A percentile compares a stretch with the other conserved stretches of the same genome.
phyloP scores from a whole-genome alignment of 2,797 vertebrate species.

The Pseudochirops cupreus region DNA sequence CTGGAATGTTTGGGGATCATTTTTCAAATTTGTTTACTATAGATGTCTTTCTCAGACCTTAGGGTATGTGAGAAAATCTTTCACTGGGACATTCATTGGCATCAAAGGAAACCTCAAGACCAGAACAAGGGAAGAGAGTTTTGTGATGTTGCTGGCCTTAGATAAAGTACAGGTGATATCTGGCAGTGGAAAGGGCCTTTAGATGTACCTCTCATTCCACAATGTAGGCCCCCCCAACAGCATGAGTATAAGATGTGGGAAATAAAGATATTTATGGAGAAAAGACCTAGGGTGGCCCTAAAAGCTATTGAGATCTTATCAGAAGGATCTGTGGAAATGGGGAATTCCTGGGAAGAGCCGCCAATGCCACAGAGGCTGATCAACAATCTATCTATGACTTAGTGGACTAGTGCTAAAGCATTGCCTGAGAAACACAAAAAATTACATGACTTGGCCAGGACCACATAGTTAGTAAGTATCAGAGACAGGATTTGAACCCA shows the following conservation, averaged over 20 bases:
- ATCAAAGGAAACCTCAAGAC: conserved; percentile 60
- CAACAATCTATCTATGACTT: not conserved
- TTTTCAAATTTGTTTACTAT: conserved; percentile 70
- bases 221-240: not conserved
- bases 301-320: not conserved
- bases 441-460: not conserved
- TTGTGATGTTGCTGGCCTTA: not conserved
- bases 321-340: not conserved
- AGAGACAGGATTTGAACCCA: not conserved
- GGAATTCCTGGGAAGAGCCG: not conserved
- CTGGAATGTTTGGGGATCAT: conserved; percentile 39
- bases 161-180: not conserved
- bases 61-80: conserved; percentile 53
- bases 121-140: conserved; percentile 6
- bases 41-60: conserved; percentile 65
- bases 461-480: not conserved
- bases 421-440: no score
- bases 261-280: not conserved
- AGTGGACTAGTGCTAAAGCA: not conserved
- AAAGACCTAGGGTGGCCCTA: not conserved
- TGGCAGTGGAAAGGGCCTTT: not conserved
- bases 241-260: not conserved
- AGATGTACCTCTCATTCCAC: not conserved
- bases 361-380: not conserved
- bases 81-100: not conserved